Conservation (phyloP, 2,113 vertebrate species). For the Puffinus mauretanicus region DNA sequence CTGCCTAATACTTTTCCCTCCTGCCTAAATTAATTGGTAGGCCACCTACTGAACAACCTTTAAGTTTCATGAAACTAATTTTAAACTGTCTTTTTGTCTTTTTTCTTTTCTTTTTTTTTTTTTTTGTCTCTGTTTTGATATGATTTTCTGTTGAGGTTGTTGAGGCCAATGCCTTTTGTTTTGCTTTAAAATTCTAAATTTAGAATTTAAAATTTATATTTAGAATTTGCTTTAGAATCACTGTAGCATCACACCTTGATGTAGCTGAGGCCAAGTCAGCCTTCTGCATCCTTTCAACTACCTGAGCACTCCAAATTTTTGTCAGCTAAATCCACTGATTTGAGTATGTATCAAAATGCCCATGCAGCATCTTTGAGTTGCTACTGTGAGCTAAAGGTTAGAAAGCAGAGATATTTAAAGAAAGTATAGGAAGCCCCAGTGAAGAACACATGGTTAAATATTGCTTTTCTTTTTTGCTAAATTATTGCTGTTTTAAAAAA, state of each 20-base stretch:
- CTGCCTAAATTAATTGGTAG: background rate
- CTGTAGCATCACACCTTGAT: background rate
- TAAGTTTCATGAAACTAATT: background rate
- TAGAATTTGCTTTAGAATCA: background rate
- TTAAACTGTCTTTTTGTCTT: background rate
- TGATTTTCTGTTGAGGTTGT: background rate
- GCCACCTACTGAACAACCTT: background rate
- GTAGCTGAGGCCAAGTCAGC: background rate
- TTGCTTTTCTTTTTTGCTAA: background rate
- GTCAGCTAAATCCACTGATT: background rate
- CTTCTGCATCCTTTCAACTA: background rate
- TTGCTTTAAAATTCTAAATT: background rate
- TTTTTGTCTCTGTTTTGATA: background rate
- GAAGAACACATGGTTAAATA: background rate
- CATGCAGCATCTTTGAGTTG: background rate
- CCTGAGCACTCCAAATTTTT: background rate
- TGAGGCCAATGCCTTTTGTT: background rate
- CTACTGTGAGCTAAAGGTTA: background rate
- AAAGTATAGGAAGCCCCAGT: background rate
- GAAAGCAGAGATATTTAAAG: background rate
- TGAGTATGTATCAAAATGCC: background rate
- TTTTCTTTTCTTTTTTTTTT: background rate
- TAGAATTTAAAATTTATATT: no score
- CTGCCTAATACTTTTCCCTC: background rate
- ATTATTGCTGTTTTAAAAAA: background rate